Conservation (phyloP, 2,113 vertebrate genomes). For the Ranitomeya imitator region DNA sequence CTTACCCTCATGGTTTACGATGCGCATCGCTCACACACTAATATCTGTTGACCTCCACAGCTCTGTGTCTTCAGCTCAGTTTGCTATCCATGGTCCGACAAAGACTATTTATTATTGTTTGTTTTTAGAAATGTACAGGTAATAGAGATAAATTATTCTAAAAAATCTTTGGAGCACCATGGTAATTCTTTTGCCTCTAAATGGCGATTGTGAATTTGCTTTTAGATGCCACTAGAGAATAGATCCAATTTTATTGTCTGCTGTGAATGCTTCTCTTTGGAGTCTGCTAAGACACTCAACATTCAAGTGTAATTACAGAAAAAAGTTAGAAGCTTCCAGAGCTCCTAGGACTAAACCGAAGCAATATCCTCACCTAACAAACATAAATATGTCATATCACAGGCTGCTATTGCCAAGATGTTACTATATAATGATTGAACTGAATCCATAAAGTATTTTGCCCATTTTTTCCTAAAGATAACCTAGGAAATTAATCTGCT, state of each 20-base stretch:
- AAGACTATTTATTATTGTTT: not conserved
- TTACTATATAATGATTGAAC: too few species aligned
- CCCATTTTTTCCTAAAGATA: not conserved
- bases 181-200: too few species aligned
- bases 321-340: not conserved
- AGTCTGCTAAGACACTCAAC: not conserved
- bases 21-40: too few species aligned
- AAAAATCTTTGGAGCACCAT: too few species aligned
- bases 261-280: not conserved
- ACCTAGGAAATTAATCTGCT: not conserved
- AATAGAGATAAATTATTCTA: too few species aligned
- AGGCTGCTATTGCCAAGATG: not conserved
- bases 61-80: too few species aligned
- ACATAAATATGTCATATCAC: not conserved
- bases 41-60: too few species aligned
- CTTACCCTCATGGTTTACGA: too few species aligned
- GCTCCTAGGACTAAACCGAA: not conserved
- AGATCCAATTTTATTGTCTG: not conserved
- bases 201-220: not conserved
- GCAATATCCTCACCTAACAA: not conserved
- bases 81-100: not conserved
- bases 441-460: not conserved
- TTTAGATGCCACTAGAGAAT: not conserved
- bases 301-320: not conserved
- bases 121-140: not conserved